A percentile compares a stretch with the other conserved stretches of the same genome.
phyloP scores from a whole-genome alignment of 2,888 invertebrate genomes.

The Hyposoter didymator region DNA sequence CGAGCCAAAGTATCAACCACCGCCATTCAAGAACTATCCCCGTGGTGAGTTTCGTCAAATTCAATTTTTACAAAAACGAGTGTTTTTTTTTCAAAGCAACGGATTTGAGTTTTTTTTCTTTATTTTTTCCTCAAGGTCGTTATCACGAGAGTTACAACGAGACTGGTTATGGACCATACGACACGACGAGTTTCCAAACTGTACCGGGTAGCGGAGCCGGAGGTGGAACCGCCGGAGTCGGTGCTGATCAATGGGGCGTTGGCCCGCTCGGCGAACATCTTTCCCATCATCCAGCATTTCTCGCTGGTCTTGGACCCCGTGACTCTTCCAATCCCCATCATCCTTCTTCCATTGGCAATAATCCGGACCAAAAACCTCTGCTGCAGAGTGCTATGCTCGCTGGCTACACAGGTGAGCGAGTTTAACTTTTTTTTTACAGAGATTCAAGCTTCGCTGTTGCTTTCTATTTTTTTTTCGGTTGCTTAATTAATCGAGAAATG shows the following conservation, averaged over 20 bases:
- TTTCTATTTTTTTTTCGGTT: not conserved
- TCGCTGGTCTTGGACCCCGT: conserved; percentile 82
- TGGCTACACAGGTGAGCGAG: conserved; percentile 84
- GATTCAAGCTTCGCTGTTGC: not conserved
- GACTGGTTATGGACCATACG: conserved; percentile 87
- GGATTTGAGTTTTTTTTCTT: conserved; percentile 18
- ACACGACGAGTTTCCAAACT: conserved; percentile 90
- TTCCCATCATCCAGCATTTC: conserved; percentile 86
- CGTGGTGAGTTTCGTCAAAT: conserved; percentile 86
- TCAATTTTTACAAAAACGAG: not conserved
- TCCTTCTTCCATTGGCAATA: conserved; percentile 81
- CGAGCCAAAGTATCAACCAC: conserved; percentile 91
- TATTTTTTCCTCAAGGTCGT: conserved; percentile 74
- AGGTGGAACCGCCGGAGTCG: conserved; percentile 78
- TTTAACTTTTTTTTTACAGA: not conserved
- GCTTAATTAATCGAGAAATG: not conserved
- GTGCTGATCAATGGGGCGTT: conserved; percentile 85
- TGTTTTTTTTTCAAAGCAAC: not conserved
- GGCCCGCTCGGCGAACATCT: conserved; percentile 84
- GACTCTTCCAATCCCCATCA: conserved; percentile 82
- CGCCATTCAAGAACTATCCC: conserved; percentile 89
- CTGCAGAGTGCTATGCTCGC: conserved; percentile 86
- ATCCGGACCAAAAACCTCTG: conserved; percentile 86
- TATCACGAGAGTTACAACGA: conserved; percentile 85
- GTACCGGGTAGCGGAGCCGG: conserved; percentile 88